Base-by-base conservation (phyloP, 2,113 vertebrate genomes). In the Phylloscopus trochiloides region DNA sequence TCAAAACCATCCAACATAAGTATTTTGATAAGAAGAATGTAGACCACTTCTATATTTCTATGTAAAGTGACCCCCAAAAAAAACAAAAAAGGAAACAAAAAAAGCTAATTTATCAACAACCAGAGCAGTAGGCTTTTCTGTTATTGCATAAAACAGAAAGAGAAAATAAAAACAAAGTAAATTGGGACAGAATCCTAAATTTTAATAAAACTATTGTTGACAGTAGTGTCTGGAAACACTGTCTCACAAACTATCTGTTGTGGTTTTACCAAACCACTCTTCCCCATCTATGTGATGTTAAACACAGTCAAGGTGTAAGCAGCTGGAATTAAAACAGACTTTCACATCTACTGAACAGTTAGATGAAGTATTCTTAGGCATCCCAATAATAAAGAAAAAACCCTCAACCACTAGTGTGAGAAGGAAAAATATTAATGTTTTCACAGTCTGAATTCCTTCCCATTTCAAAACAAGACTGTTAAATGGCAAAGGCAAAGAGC, bases 401-500 rank as follows among this genome's bases (percentile, higher is more conserved):
- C 1, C 2, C 2, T 24, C 32, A 68, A 24, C 2, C 10, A 28
- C 20, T 29, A 57, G 17, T 25, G 12, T 67, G 50, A 89, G 14
- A 11, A 58, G 32, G 18, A 84, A 73, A 75, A 68, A 59, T 62
- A 81, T 19, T 59, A 7, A 19, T n/a, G 32, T 77, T 84, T 86
- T 81, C 72, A 68, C 21, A 55, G 16, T n/a, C n/a, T 84, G 38
- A 78, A 77, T 87, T 72, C 29, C 18, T 83, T 57, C 32, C 36
- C 13, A 32, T 92, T 90, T 72, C 22, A 48, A 75, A 84, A 43
- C 4, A 54, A 61, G 73, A 57, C 91, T 89, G 85, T 76, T 77
- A 96, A 94, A 89, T 68, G 65, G 73, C 61, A 95, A 93, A 94
- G 78, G 40, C 62, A 7, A 91, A 86, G 62, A 83, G 36, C 15